Percentiles rank a stretch among this genome's conserved stretches.
Evolutionary conservation across 1,140 invertebrate genomes (phyloP).

Genomic region (Xylocopa sonorina): DNA sequence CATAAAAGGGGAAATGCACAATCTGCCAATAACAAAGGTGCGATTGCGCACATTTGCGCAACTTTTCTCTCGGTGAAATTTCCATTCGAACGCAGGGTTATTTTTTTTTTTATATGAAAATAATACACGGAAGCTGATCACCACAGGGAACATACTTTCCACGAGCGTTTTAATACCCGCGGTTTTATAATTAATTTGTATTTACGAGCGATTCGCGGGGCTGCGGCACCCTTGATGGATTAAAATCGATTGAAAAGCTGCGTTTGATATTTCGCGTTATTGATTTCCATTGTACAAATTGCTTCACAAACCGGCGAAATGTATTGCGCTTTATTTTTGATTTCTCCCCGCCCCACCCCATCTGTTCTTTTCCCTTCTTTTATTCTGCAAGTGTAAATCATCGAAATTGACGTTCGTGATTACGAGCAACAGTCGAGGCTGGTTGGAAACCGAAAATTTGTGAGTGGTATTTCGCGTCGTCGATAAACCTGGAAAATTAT

Average conservation of each 20-base stretch:
- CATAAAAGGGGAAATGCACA: too few species aligned
- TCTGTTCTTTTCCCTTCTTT: not conserved
- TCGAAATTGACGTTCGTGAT: constrained; percentile 17
- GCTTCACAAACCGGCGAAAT: not conserved
- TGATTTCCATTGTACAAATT: constrained; percentile 2
- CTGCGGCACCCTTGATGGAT: constrained; percentile 19
- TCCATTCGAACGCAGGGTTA: not conserved
- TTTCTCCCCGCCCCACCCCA: not conserved
- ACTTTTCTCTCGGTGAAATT: not conserved
- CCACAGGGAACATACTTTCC: not conserved
- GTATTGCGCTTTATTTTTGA: not conserved
- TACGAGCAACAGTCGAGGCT: not conserved
- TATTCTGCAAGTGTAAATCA: constrained; percentile 1
- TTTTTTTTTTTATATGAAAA: not conserved
- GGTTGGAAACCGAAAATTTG: constrained; percentile 6
- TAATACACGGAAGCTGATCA: not conserved
- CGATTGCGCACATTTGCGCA: too few species aligned
- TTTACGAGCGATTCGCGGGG: too few species aligned
- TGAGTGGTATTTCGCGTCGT: constrained; percentile 21
- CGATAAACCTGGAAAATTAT: constrained; percentile 34
- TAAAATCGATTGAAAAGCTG: constrained; percentile 26
- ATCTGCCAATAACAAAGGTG: too few species aligned
- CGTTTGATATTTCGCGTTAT: not conserved
- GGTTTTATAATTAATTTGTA: constrained; percentile 17
- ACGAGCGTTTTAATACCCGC: not conserved